A percentile compares a stretch with the other conserved stretches of the same genome.
Evolutionary conservation across 2,888 invertebrate genomes (phyloP).

Genomic region (Exephanes ischioxanthus): DNA sequence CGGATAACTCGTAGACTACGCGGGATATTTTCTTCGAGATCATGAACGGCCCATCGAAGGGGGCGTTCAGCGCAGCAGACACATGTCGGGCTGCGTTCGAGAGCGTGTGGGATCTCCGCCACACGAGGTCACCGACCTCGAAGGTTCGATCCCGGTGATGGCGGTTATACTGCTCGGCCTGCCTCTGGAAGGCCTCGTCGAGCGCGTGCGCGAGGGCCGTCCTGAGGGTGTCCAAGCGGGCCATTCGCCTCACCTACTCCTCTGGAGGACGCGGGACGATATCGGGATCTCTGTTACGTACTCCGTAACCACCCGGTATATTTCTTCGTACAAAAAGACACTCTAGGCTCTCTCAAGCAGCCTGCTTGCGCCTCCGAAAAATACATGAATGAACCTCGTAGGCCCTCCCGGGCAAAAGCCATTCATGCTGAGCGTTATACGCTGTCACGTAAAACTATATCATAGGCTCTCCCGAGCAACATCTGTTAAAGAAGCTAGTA

Average conservation of each 20-base stretch:
- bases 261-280: neutral
- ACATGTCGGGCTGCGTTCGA: neutral
- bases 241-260: neutral
- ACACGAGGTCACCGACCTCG: neutral
- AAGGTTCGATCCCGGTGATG: neutral
- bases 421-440: too few relatives aligned
- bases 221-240: neutral
- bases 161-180: neutral
- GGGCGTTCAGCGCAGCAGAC: neutral
- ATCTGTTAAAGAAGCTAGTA: too few relatives aligned
- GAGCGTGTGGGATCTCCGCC: neutral
- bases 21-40: neutral
- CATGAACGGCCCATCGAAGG: neutral
- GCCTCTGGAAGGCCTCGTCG: neutral
- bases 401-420: too few relatives aligned
- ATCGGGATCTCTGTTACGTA: too few relatives aligned
- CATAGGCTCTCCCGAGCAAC: too few relatives aligned
- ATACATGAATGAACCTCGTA: too few relatives aligned
- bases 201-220: neutral
- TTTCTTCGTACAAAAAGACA: too few relatives aligned
- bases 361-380: too few relatives aligned
- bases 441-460: too few relatives aligned
- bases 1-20: neutral
- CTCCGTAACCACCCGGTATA: too few relatives aligned
- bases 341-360: too few relatives aligned